These are phyloP conservation scores for Thymelicus sylvestris DNA, from an alignment of 2,888 invertebrate species.

Conservation along the genomic window DNA sequence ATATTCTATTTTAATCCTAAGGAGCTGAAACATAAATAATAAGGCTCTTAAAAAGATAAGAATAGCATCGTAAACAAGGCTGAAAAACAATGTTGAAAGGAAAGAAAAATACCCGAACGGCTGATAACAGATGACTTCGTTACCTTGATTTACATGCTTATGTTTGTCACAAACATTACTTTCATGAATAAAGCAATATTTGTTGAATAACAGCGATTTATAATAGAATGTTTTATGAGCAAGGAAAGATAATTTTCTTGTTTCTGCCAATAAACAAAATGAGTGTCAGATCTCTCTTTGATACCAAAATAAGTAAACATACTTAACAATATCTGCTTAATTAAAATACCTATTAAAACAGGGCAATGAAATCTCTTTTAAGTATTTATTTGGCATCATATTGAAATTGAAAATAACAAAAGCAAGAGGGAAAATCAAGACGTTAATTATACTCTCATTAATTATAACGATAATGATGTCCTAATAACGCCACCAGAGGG, in stretches of 20 bases:
- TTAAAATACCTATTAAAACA: too few species aligned
- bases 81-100: constrained; percentile 44
- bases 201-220: not conserved
- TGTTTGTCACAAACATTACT: constrained; percentile 36
- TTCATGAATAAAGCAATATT: constrained; percentile 26
- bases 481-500: too few species aligned
- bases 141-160: constrained; percentile 57
- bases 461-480: too few species aligned
- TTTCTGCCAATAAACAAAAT: not conserved
- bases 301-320: too few species aligned
- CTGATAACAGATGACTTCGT: constrained; percentile 57
- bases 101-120: constrained; percentile 50
- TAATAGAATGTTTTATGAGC: not conserved
- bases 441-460: too few species aligned
- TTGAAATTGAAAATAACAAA: not conserved
- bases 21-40: not conserved
- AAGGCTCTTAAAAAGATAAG: not conserved
- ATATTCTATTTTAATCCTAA: not conserved
- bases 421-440: too few species aligned
- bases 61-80: constrained; percentile 14
- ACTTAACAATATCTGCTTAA: too few species aligned
- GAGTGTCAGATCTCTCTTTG: too few species aligned
- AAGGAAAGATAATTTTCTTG: not conserved
- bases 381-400: not conserved
- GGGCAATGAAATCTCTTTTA: not conserved